These are phyloP conservation scores for Helicoverpa assulta DNA, from an alignment of 2,888 invertebrate species.

Conservation along the genomic window DNA sequence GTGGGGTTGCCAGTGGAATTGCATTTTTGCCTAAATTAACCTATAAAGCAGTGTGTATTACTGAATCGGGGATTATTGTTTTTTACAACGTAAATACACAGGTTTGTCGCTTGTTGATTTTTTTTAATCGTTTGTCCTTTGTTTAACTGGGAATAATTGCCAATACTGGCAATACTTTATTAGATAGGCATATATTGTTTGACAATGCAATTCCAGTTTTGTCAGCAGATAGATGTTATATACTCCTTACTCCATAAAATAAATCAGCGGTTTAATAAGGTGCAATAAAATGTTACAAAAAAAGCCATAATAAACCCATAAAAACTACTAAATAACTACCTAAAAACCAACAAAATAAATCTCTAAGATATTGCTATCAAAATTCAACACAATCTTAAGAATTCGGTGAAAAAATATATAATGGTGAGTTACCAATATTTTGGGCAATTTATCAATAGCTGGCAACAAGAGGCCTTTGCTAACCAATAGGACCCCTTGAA, in stretches of 20 bases:
- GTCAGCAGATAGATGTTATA: too few relatives aligned
- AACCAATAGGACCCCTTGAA: constrained; percentile 67
- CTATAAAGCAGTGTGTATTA: constrained; percentile 53
- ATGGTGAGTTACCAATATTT: constrained; percentile 46
- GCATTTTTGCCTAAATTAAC: constrained; percentile 57
- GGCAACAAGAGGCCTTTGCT: constrained; percentile 62
- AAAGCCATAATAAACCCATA: neutral
- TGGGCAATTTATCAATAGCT: constrained; percentile 62
- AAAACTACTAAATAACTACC: neutral
- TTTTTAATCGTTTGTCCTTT: constrained; percentile 8
- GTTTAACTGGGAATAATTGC: neutral
- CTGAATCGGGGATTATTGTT: constrained; percentile 60
- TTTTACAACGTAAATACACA: constrained; percentile 47
- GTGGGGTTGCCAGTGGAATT: constrained; percentile 57
- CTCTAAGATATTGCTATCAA: constrained; percentile 40
- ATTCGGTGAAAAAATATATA: constrained; percentile 37
- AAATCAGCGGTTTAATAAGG: too few relatives aligned
- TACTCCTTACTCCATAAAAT: too few relatives aligned
- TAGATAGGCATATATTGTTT: too few relatives aligned
- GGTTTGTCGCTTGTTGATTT: constrained; percentile 30
- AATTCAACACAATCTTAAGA: constrained; percentile 37
- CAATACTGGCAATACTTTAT: neutral
- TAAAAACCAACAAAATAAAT: constrained; percentile 21
- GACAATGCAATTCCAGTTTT: too few relatives aligned
- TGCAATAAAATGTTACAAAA: neutral